These are phyloP conservation scores for Graphium colonna DNA, from an alignment of 2,888 invertebrate species.

Conservation along the genomic window DNA sequence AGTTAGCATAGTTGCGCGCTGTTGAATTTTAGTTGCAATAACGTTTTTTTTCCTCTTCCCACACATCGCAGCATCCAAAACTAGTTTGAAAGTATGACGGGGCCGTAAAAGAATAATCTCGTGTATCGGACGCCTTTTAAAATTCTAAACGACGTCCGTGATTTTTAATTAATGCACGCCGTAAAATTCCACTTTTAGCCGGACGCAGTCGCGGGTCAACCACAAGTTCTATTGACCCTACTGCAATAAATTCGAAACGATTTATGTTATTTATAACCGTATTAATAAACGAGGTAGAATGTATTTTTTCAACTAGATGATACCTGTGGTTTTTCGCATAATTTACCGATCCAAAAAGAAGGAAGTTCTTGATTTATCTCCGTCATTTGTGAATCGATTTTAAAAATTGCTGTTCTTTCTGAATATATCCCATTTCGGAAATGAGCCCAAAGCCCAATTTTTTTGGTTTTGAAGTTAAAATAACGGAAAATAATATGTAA, in stretches of 20 bases:
- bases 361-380: no score
- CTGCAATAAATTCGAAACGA: background rate
- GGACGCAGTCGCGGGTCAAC: background rate
- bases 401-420: no score
- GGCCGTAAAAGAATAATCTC: conserved; percentile 10
- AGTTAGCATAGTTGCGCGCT: background rate
- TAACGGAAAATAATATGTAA: no score
- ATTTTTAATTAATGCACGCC: conserved; percentile 11
- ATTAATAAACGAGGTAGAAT: no score
- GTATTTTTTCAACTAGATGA: no score
- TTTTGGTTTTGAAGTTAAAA: no score
- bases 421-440: no score
- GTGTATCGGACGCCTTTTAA: conserved; percentile 9
- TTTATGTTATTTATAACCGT: no score
- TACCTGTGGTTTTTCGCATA: no score
- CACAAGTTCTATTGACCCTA: background rate
- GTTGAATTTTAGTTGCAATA: conserved; percentile 2
- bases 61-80: background rate
- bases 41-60: conserved; percentile 1
- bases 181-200: background rate
- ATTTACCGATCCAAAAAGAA: no score
- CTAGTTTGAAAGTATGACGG: conserved; percentile 18
- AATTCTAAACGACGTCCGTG: conserved; percentile 10
- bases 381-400: no score
- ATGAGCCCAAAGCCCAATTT: no score